phyloP scores from a whole-genome alignment of 2,113 vertebrate genomes.

The Smithornis capensis region DNA sequence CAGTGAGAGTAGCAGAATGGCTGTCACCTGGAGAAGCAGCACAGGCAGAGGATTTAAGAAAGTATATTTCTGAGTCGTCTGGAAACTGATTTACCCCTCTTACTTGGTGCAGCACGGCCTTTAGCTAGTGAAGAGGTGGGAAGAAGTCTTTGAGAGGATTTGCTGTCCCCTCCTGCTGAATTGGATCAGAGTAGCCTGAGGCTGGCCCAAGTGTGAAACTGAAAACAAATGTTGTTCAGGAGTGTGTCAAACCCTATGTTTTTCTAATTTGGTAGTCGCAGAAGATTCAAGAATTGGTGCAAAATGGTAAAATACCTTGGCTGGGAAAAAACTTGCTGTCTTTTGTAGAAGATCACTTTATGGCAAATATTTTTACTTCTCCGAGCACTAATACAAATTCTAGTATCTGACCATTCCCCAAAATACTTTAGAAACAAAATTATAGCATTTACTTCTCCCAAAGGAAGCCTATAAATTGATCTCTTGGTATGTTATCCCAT shows the following conservation, averaged over 20 bases:
- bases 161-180: neutral
- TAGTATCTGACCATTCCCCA: neutral
- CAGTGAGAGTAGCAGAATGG: neutral
- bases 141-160: neutral
- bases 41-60: neutral
- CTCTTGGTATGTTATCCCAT: constrained; percentile 1
- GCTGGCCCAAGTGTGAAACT: neutral
- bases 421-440: constrained; percentile 48
- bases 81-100: neutral
- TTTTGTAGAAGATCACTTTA: neutral
- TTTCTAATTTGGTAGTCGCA: neutral
- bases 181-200: rapidly evolving
- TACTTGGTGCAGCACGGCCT: neutral
- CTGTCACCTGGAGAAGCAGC: neutral
- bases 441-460: constrained; percentile 36
- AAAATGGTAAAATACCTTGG: neutral
- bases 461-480: constrained; percentile 25
- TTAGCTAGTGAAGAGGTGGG: neutral
- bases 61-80: neutral
- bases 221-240: neutral
- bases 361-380: neutral
- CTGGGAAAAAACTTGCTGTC: neutral
- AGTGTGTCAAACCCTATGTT: neutral
- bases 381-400: neutral
- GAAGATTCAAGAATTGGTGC: neutral